Base-by-base conservation (phyloP, 2,113 vertebrate species). In the Antechinus stuartii region DNA sequence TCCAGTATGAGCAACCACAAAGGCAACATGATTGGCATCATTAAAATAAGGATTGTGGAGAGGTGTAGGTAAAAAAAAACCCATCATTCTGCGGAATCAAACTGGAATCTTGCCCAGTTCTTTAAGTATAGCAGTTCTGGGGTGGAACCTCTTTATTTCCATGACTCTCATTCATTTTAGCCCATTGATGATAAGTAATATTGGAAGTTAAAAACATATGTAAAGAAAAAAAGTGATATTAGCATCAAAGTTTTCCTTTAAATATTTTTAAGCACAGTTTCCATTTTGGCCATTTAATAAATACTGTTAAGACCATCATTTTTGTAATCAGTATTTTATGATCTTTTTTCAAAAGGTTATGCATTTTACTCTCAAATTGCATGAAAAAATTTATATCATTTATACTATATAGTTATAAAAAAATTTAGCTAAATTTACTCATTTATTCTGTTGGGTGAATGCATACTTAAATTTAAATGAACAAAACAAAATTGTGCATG, bases 391-490 rank as follows among this genome's bases (percentile, higher is more conserved):
- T 76, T 84, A 23, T 42, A 42, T 42, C n/a, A 84, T 42, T 84
- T 42, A 42, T 84, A 76, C 0, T 52, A 52, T 52, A 52, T 52
- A 52, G 50, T 52, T 52, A 52, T 52, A 90, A 97, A 95, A 84
- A 95, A 52, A 68, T 46, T 94, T 0, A 0, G n/a, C 3, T 42
- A 26, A 95, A 52, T 54, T 90, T 68, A 90, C 91, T 89, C 68
- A 68, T 93, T 30, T 23, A 47, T 76, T 95, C 35, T 90, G 47
- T 93, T 50, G 91, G 94, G 53, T 26, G 96, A 95, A 97, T 2
- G 2, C 25, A 16, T 54, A 52, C 50, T 52, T 90, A 93, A 89
- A n/a, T 30, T 93, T 16, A 49, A 19, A 89, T 2, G 3, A 23
- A 0, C n/a, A 16, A 12, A 52, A 23, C 35, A 84, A 23, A 23